These are phyloP conservation scores for Ctenochaetus hawaiiensis DNA, from an alignment of 2,797 vertebrate species.

Conservation along the genomic window DNA sequence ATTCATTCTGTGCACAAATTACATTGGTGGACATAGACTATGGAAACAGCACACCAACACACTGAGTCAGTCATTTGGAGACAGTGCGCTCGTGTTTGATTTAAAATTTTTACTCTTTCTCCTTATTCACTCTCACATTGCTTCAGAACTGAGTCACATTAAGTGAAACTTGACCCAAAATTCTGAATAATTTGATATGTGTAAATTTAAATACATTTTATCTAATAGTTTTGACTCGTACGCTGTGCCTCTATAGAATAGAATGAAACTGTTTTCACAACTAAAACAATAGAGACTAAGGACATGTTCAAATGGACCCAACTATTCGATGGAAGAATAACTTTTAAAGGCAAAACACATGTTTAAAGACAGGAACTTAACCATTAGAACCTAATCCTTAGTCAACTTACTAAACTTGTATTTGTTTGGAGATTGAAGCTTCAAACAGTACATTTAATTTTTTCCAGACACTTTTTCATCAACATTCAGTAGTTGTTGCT, in stretches of 20 bases:
- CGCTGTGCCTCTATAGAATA: too few species aligned
- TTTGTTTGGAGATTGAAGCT: background rate
- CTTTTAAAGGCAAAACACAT: background rate
- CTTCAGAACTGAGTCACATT: background rate
- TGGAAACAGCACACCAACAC: background rate
- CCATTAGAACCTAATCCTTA: background rate
- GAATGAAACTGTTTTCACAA: too few species aligned
- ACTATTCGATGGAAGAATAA: background rate
- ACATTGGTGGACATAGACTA: background rate
- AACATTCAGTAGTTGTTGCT: background rate
- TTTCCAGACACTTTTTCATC: background rate
- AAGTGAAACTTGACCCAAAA: background rate
- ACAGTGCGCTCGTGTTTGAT: background rate
- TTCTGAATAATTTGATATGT: background rate
- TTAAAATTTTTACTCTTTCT: background rate
- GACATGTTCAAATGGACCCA: too few species aligned
- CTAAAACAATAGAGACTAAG: too few species aligned
- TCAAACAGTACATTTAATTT: too few species aligned
- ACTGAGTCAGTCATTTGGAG: background rate
- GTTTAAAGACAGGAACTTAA: too few species aligned
- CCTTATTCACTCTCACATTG: background rate
- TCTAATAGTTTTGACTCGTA: background rate
- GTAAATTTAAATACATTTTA: background rate
- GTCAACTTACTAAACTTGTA: background rate
- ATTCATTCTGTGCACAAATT: background rate